Conservation (phyloP, 2,113 vertebrate species). For the Gorsachius goisagi region DNA sequence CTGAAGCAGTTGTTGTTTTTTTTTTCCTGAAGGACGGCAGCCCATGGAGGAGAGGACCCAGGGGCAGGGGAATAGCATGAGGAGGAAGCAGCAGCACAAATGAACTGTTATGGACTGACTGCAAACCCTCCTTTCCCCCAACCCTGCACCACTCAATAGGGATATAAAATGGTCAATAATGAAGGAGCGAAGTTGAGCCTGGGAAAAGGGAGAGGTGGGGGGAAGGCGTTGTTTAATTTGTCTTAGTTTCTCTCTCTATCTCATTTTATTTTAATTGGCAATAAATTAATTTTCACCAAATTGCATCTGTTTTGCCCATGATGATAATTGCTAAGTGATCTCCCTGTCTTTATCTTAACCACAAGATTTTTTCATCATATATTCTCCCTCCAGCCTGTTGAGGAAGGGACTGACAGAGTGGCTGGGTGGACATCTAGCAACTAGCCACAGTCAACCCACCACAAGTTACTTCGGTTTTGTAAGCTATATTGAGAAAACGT, state of each 20-base stretch:
- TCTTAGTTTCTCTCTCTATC: not conserved
- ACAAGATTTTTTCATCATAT: not conserved
- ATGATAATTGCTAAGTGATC: not conserved
- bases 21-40: not conserved
- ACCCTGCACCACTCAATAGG: not conserved
- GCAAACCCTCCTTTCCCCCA: fast-evolving
- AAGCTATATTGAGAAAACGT: not conserved
- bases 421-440: not conserved
- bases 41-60: not conserved
- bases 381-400: not conserved
- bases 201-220: not conserved
- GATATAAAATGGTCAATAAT: not conserved
- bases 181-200: not conserved
- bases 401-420: not conserved
- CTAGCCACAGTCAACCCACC: not conserved
- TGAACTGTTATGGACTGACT: not conserved
- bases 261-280: not conserved
- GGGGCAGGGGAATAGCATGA: not conserved
- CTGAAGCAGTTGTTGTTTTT: too few species aligned
- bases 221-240: not conserved
- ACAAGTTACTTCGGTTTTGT: not conserved
- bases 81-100: not conserved
- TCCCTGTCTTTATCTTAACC: not conserved
- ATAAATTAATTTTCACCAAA: not conserved
- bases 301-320: not conserved